phyloP scores from a whole-genome alignment of 2,113 vertebrate genomes.

The Campylomormyrus numenius region DNA sequence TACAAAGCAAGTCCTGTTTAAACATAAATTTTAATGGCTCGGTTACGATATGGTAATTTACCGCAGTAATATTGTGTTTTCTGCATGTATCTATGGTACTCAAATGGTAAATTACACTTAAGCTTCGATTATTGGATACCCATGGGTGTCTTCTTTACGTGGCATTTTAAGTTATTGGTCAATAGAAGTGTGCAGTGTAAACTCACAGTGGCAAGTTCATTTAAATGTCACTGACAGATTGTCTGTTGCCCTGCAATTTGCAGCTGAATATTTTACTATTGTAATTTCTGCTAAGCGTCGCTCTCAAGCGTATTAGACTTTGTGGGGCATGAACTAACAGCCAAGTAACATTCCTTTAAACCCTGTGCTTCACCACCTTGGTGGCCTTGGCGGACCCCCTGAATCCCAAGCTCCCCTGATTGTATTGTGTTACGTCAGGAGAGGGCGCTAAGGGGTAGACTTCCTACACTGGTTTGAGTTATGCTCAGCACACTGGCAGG shows the following conservation, averaged over 20 bases:
- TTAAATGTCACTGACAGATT: background rate
- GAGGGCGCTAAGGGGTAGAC: background rate
- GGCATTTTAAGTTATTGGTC: background rate
- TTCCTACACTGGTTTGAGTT: background rate
- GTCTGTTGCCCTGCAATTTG: background rate
- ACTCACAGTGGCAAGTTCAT: background rate
- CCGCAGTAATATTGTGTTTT: background rate
- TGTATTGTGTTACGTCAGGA: background rate
- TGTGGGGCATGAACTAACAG: background rate
- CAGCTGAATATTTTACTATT: background rate
- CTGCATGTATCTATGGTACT: background rate
- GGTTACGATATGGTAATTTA: background rate
- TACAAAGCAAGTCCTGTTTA: background rate
- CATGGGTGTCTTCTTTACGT: background rate
- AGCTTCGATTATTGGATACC: background rate
- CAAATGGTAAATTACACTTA: background rate
- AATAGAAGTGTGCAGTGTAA: background rate
- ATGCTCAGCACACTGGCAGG: background rate
- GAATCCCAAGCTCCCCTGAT: background rate
- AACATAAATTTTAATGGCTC: slow-evolving; percentile 1
- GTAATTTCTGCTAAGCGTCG: background rate
- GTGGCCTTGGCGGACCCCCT: background rate
- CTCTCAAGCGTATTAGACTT: background rate
- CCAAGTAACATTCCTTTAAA: background rate
- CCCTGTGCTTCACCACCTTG: background rate